Conservation (phyloP, 2,888 invertebrate genomes). For the Rhagium mordax region DNA sequence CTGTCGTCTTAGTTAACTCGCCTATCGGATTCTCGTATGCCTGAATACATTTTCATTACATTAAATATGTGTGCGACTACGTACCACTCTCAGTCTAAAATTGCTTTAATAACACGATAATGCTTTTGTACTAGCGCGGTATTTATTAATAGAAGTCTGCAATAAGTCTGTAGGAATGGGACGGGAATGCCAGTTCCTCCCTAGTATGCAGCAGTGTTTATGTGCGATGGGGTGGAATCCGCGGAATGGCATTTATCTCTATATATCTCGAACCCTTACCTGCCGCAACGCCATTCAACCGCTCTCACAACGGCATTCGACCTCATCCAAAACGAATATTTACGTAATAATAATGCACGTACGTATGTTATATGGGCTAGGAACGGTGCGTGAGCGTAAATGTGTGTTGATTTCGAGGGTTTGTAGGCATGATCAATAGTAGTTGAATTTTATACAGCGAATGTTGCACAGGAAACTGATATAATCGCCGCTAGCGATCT, state of each 20-base stretch:
- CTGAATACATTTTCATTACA: neutral
- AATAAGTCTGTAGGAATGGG: constrained; percentile 16
- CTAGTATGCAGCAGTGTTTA: constrained; percentile 8
- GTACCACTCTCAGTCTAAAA: neutral
- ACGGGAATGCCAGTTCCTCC: constrained; percentile 10
- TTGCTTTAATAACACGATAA: neutral
- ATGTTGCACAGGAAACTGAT: too few species aligned
- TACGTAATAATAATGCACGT: constrained; percentile 29
- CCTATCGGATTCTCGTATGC: neutral
- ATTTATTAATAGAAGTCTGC: constrained; percentile 13
- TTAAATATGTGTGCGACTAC: neutral
- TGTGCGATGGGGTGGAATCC: constrained; percentile 19
- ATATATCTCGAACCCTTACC: constrained; percentile 25
- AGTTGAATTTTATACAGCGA: too few species aligned
- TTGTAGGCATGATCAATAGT: neutral
- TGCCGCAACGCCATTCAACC: constrained; percentile 20
- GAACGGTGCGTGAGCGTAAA: neutral
- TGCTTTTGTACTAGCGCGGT: neutral
- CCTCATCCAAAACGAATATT: constrained; percentile 22
- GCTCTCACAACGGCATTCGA: neutral
- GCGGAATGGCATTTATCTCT: constrained; percentile 24
- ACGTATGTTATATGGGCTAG: neutral
- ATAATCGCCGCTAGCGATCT: too few species aligned
- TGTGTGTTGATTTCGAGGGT: neutral
- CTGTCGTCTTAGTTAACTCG: too few species aligned